Base-by-base conservation (phyloP, 92 coral and sea anemone species). In the Phenganax marumi region DNA sequence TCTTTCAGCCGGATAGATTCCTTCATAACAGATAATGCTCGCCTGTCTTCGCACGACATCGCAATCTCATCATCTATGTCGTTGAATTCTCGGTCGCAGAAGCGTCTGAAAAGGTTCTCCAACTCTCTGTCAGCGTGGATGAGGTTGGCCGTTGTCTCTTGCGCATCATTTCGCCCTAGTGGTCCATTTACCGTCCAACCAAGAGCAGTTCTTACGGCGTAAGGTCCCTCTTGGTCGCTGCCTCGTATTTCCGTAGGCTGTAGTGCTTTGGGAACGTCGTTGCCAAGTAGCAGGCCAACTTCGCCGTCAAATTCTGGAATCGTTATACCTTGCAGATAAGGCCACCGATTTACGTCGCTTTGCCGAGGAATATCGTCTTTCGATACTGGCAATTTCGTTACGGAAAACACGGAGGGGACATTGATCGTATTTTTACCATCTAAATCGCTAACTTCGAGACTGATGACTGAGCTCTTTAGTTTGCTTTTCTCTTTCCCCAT, bases 281-380 rank as follows among this genome's bases (percentile, higher is more conserved):
- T 89, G n/a, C 92, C 92, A 52, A 89, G 83, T 50, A 89, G 81
- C 47, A 86, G 68, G 5, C 81, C 88, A 49, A 86, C 50, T 10
- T 79, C 81, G 33, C 89, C 75, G 19, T 89, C 90, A 50, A 84
- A 76, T 13, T 19, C 26, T 33, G 85, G 79, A 57, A 86, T 10
- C 8, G 66, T 12, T 25, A 89, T 73, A 18, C 63, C 88, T 6
- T 68, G 26, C 50, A 89, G 81, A 70, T 89, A 53, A 2, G 74
- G 60, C 90, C 88, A 89, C 14, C 77, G 64, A n/a, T 86, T 83
- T 21, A 74, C 88, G 52, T 89, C 90, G 54, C 77, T 66, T 80
- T 86, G 86, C 4, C 13, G 70, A 0, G 88, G 88, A 13, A 89
- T 74, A 68, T 86, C 90, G 26, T 50, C 50, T 14, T 12, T 49